Percentiles rank a stretch among this genome's conserved stretches.
Evolutionary conservation across 1,140 invertebrate species (phyloP).

Genomic region (Dryas iulia): DNA sequence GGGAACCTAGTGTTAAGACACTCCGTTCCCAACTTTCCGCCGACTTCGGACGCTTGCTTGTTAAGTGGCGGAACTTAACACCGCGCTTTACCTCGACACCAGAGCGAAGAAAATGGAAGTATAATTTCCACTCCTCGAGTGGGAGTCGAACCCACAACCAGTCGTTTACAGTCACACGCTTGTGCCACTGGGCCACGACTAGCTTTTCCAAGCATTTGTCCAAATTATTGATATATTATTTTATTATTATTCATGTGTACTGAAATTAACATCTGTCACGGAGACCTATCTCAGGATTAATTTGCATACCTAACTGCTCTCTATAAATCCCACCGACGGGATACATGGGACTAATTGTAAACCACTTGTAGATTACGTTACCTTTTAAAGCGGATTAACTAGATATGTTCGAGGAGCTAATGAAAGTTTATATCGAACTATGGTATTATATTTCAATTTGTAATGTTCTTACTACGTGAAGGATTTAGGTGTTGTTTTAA

Average conservation of each 20-base stretch:
- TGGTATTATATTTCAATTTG: slow-evolving; percentile 4
- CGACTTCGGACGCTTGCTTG: too few relatives aligned
- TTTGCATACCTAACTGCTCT: slow-evolving; percentile 63
- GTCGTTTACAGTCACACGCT: too few relatives aligned
- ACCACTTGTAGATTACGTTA: slow-evolving; percentile 38
- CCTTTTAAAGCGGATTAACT: slow-evolving; percentile 33
- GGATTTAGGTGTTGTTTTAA: background rate
- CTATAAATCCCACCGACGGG: slow-evolving; percentile 52
- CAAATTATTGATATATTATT: background rate
- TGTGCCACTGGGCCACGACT: too few relatives aligned
- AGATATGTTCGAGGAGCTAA: slow-evolving; percentile 18
- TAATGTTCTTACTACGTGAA: background rate
- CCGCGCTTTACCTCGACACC: too few relatives aligned
- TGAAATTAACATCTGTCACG: slow-evolving; percentile 62
- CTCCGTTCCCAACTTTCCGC: too few relatives aligned
- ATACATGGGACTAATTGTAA: slow-evolving; percentile 50
- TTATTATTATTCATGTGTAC: slow-evolving; percentile 51
- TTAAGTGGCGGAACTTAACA: too few relatives aligned
- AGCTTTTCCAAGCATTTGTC: background rate
- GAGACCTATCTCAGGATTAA: slow-evolving; percentile 54
- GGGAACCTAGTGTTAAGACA: too few relatives aligned
- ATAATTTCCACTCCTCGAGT: too few relatives aligned
- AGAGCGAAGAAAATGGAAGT: too few relatives aligned
- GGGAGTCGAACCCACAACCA: too few relatives aligned
- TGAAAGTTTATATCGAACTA: slow-evolving; percentile 16